Percentiles rank a stretch among this genome's conserved stretches.
These are phyloP conservation scores for Pitangus sulphuratus DNA, from an alignment of 2,797 vertebrate genomes.

Conservation along the genomic window DNA sequence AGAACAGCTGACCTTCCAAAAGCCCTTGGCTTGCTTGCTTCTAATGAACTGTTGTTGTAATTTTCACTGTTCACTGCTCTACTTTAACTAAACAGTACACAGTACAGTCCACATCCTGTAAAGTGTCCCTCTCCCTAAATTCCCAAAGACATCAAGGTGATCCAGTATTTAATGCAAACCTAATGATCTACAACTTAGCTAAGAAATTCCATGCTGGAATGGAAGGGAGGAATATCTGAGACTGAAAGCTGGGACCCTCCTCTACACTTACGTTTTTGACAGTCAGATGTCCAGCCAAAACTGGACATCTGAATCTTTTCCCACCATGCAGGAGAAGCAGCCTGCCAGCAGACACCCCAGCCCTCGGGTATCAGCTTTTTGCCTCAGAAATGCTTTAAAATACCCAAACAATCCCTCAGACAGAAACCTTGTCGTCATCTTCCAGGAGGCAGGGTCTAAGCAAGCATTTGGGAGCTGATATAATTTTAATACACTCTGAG, in stretches of 20 bases:
- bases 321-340: neutral
- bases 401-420: neutral
- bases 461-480: neutral
- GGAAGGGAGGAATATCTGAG: neutral
- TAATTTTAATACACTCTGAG: constrained; percentile 24
- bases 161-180: neutral
- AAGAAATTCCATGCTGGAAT: neutral
- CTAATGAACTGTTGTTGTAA: neutral
- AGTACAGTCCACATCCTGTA: neutral
- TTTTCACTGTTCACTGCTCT: neutral
- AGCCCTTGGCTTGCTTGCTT: neutral
- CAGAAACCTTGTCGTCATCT: neutral
- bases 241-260: neutral
- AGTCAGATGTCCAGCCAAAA: neutral
- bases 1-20: neutral
- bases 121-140: neutral
- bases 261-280: neutral
- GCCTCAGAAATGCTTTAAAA: neutral
- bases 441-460: constrained; percentile 2
- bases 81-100: neutral
- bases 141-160: neutral
- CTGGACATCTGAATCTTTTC: neutral
- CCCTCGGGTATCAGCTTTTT: neutral
- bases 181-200: neutral
- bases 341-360: neutral